Conservation (phyloP, 2,113 vertebrate species). For the Anarhynchus alexandrinus region DNA sequence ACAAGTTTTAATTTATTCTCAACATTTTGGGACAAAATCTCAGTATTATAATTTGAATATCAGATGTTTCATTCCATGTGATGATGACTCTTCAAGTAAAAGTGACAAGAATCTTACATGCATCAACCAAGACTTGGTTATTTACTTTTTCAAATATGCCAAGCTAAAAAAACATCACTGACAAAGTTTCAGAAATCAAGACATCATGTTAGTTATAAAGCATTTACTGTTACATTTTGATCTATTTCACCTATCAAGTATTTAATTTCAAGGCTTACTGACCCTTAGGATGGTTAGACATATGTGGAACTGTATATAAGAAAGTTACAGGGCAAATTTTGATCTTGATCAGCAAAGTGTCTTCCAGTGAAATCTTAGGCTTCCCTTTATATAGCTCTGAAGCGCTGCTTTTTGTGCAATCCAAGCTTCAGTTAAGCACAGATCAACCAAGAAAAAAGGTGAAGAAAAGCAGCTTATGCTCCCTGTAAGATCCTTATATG, state of each 20-base stretch:
- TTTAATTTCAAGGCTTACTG: not conserved
- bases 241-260: not conserved
- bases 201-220: not conserved
- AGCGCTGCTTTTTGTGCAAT: not conserved
- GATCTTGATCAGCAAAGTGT: not conserved
- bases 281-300: not conserved
- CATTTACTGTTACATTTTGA: not conserved
- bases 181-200: not conserved
- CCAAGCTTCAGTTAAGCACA: not conserved
- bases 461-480: not conserved
- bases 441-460: not conserved
- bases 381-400: not conserved
- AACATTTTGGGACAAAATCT: not conserved
- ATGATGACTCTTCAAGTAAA: not conserved
- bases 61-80: not conserved
- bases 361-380: not conserved
- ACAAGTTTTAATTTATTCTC: not conserved
- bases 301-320: not conserved
- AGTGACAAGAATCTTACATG: not conserved
- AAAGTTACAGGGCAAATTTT: not conserved
- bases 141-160: not conserved
- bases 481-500: not conserved
- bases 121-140: not conserved
- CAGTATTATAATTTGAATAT: not conserved
- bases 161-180: not conserved